These are phyloP conservation scores for Odontamblyopus lacepedii DNA, from an alignment of 2,797 vertebrate species.

Conservation along the genomic window DNA sequence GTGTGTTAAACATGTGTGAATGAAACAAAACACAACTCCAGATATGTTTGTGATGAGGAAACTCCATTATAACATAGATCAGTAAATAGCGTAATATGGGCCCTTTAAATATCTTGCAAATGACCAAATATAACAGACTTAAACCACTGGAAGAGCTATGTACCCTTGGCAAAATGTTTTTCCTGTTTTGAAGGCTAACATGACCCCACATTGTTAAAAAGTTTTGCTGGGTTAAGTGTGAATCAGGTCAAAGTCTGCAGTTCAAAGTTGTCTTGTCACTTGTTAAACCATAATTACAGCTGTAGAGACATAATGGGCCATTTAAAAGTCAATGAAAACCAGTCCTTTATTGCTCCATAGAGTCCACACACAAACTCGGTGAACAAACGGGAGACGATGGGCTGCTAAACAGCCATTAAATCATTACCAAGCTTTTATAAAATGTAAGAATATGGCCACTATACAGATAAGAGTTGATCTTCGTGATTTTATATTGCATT, in stretches of 20 bases:
- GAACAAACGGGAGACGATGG: constrained; percentile 18
- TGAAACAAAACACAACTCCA: no score
- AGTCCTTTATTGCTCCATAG: constrained; percentile 55
- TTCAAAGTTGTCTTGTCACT: constrained; percentile 77
- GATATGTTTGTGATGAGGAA: no score
- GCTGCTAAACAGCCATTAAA: constrained; percentile 41
- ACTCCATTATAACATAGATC: no score
- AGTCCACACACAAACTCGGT: constrained; percentile 54
- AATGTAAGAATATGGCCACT: constrained; percentile 38
- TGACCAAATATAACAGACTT: neutral
- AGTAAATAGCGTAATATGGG: no score
- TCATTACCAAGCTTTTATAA: constrained; percentile 61
- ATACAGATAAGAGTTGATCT: constrained; percentile 47
- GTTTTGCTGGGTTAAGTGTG: constrained; percentile 17
- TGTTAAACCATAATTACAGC: constrained; percentile 82
- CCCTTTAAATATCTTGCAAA: no score
- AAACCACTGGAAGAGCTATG: neutral
- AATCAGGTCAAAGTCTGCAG: constrained; percentile 78
- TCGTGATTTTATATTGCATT: constrained; percentile 48
- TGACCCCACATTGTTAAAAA: constrained; percentile 21
- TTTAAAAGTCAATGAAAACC: constrained; percentile 77
- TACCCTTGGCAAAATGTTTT: neutral
- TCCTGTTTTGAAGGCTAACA: neutral
- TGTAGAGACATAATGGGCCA: constrained; percentile 72
- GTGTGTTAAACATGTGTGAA: no score